These are phyloP conservation scores for Drosophila paulistorum DNA, from an alignment of 1,140 invertebrate species.

Conservation along the genomic window DNA sequence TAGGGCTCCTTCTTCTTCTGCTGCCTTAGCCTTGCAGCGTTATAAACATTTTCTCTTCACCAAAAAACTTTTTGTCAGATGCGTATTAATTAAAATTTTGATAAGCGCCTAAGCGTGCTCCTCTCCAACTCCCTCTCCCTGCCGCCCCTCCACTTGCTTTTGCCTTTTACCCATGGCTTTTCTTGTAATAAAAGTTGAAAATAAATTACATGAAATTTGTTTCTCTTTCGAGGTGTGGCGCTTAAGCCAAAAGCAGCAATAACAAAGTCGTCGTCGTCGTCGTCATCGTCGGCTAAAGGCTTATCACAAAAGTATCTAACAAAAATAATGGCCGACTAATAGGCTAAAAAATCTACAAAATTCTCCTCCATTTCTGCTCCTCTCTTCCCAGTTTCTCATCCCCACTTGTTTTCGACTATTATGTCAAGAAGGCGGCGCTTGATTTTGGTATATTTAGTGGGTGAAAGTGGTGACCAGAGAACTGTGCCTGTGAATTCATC, in stretches of 20 bases:
- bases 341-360: slow-evolving; percentile 45
- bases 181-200: slow-evolving; percentile 69
- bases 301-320: slow-evolving; percentile 75
- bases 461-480: not conserved
- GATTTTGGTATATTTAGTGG: not conserved
- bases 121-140: not conserved
- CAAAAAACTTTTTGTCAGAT: slow-evolving; percentile 70
- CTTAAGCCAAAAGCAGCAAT: slow-evolving; percentile 31
- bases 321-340: slow-evolving; percentile 76
- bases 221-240: slow-evolving; percentile 67
- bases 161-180: not conserved
- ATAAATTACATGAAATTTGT: slow-evolving; percentile 78
- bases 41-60: slow-evolving; percentile 54
- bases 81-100: slow-evolving; percentile 81
- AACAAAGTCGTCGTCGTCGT: not conserved
- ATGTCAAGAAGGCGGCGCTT: slow-evolving; percentile 39
- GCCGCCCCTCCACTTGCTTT: not conserved
- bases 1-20: slow-evolving; percentile 25
- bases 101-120: slow-evolving; percentile 50
- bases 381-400: not conserved
- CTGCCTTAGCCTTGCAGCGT: slow-evolving; percentile 34
- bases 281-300: slow-evolving; percentile 40
- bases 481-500: slow-evolving; percentile 4
- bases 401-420: slow-evolving; percentile 33
- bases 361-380: slow-evolving; percentile 15